Evolutionary conservation across 2,113 vertebrate genomes (phyloP).

Genomic region (Neolamprologus toae): DNA sequence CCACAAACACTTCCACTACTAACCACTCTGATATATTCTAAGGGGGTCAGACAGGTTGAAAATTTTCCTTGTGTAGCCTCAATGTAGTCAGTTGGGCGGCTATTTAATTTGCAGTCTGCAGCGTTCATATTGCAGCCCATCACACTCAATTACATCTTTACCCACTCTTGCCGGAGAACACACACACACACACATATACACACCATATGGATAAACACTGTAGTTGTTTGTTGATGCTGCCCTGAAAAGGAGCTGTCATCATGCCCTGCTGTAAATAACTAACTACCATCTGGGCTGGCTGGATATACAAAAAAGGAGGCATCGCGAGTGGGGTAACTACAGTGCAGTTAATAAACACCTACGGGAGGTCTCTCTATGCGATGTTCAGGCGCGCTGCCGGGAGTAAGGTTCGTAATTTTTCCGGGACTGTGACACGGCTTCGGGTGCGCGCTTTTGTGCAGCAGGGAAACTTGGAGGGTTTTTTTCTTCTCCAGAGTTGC

Average conservation of each 20-base stretch:
- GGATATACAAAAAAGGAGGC: constrained; percentile 10
- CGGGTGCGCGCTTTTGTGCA: constrained; percentile 7
- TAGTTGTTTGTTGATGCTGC: neutral
- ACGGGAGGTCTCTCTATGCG: neutral
- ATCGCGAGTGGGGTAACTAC: neutral
- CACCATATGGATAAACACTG: neutral
- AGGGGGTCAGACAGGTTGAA: neutral
- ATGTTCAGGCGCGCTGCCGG: neutral
- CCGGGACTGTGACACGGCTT: neutral
- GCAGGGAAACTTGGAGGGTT: neutral
- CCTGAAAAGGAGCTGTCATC: neutral
- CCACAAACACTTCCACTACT: neutral
- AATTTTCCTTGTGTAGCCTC: neutral
- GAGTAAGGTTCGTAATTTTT: constrained; percentile 19
- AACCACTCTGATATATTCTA: neutral
- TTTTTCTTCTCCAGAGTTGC: neutral
- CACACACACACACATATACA: neutral
- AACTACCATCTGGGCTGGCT: constrained; percentile 7
- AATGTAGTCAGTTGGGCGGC: neutral
- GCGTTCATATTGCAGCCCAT: neutral
- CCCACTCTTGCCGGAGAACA: neutral
- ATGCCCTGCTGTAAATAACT: constrained; percentile 24
- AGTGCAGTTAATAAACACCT: constrained; percentile 36
- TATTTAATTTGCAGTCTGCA: neutral
- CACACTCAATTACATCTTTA: neutral